Conservation (phyloP, 2,113 vertebrate species). For the Psilopogon haemacephalus region DNA sequence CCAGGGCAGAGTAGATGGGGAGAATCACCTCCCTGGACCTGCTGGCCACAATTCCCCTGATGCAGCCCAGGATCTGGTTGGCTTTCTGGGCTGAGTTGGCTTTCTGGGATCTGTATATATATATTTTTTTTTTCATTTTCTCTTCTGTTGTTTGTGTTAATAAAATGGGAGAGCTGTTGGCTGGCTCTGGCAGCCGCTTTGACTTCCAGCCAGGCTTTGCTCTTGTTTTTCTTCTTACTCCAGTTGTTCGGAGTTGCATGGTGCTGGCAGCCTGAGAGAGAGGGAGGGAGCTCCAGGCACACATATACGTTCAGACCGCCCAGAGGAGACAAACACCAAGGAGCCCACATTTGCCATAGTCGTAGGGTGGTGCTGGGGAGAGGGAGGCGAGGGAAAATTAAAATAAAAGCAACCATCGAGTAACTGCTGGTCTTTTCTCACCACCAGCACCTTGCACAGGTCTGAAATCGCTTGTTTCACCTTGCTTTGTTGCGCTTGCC, state of each 20-base stretch:
- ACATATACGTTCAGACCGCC: slow-evolving; percentile 21
- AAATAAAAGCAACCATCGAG: slow-evolving; percentile 39
- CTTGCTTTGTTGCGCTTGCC: slow-evolving; percentile 58
- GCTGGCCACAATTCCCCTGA: too few relatives aligned
- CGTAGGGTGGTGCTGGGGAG: slow-evolving; percentile 40
- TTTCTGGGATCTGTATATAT: too few relatives aligned
- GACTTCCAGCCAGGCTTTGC: slow-evolving; percentile 43
- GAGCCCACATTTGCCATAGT: slow-evolving; percentile 48
- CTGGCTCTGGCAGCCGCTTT: slow-evolving; percentile 32
- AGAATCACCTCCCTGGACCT: too few relatives aligned
- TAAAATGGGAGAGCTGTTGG: not conserved
- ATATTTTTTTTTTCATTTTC: not conserved
- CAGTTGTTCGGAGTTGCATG: slow-evolving; percentile 57
- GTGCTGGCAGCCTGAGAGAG: slow-evolving; percentile 49
- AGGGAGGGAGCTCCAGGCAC: slow-evolving; percentile 69
- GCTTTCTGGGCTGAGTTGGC: too few relatives aligned
- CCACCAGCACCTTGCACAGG: slow-evolving; percentile 50
- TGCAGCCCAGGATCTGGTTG: too few relatives aligned
- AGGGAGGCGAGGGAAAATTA: slow-evolving; percentile 31
- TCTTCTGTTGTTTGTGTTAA: not conserved
- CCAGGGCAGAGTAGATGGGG: too few relatives aligned
- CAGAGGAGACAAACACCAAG: slow-evolving; percentile 39
- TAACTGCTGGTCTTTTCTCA: slow-evolving; percentile 26
- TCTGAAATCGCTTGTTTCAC: slow-evolving; percentile 48
- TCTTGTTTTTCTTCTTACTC: slow-evolving; percentile 38